Evolutionary conservation across 2,888 invertebrate genomes (phyloP), one percentile per base, ranked within the genome.

Genomic region (Brassicogethes aeneus): DNA sequence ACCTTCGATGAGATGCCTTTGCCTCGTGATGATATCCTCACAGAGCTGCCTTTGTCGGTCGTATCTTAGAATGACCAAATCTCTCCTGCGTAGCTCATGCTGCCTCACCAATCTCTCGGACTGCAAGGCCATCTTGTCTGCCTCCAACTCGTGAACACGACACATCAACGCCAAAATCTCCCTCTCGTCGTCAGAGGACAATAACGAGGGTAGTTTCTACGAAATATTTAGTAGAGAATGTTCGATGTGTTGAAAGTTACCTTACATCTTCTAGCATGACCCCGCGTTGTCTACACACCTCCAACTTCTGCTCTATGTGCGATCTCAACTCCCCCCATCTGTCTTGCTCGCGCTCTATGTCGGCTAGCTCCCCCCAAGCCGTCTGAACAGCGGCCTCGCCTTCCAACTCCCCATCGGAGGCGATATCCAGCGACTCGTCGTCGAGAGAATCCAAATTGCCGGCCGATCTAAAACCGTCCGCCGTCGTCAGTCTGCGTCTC

Each of bases 121-220:
- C 68, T 92, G 91, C 55, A 93, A 72, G 54, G 93, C 92, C 69
- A 89, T 80, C 70, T 92, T 95, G 65, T 93, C 91, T 0, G 94
- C 92, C 69, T 95, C 95, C 41, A 94, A 72, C 68, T 93, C 90
- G 62, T 95, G 94, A 30, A 95, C 92, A 51, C 89, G 79, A 58
- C 92, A 88, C 64, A 96, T 81, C 36, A 96, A 71, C 15, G 86
- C 82, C 43, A 91, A 68, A 41, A 95, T 79, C 63, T 96, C 95
- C 32, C 88, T 76, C 69, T 96, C 94, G 50, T 94, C 91, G 39
- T 89, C 86, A 45, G 86, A 88, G 59, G 82, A 86, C 39, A 92
- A 80, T 40, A 85, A 76, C 39, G 83, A 84, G 2, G 93, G 90
- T 44, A 94, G 70, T 70, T 87, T 86, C 90, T 86, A 61, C 53